These are phyloP conservation scores for Leontocebus nigricollis DNA, from an alignment of 2,797 vertebrate genomes.

Conservation along the genomic window DNA sequence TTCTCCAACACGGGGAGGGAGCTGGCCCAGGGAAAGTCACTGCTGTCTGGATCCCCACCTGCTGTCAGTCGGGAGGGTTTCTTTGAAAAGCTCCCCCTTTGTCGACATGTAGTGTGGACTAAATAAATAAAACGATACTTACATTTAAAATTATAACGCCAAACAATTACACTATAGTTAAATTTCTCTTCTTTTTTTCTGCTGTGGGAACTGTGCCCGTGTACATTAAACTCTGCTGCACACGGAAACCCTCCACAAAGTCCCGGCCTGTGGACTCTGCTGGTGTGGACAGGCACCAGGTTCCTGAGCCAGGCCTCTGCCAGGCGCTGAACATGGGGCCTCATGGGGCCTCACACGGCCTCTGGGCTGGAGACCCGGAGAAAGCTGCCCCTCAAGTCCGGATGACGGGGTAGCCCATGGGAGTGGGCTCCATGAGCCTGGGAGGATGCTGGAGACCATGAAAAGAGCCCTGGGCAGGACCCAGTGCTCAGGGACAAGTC, in stretches of 20 bases:
- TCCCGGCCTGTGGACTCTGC: background rate
- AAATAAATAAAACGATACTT: background rate
- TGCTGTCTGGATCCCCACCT: background rate
- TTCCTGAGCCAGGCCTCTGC: background rate
- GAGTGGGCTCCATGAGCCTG: accelerated
- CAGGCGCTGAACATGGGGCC: background rate
- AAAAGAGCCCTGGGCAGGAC: background rate
- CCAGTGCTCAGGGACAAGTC: background rate
- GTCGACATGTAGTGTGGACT: background rate
- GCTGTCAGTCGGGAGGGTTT: background rate
- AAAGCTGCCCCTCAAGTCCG: background rate
- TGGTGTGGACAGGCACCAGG: accelerated
- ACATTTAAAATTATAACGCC: background rate
- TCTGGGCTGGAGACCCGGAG: background rate
- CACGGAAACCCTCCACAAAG: accelerated
- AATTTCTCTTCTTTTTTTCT: too few relatives aligned
- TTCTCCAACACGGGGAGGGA: background rate
- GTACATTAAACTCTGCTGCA: background rate
- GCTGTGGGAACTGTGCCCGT: background rate
- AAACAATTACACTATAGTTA: background rate
- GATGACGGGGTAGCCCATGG: background rate
- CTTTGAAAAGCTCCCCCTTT: background rate
- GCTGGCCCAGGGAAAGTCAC: too few relatives aligned
- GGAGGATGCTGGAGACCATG: background rate
- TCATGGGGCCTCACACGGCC: accelerated